Base-by-base conservation (phyloP, 2,888 invertebrate species). In the Lycocerus yunnanus region DNA sequence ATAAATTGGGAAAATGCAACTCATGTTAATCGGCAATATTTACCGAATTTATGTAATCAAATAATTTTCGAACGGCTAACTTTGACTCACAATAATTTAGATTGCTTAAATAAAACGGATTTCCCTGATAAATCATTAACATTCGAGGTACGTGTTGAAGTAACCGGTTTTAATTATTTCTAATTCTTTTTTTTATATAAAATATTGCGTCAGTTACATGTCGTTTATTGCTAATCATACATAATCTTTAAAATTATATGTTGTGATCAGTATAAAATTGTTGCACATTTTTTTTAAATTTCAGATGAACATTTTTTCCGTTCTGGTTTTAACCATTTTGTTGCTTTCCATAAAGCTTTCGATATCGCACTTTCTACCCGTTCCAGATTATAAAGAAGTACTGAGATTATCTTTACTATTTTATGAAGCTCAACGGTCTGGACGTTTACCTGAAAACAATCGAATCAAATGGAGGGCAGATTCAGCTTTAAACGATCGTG, bases 391-490 rank as follows among this genome's bases (percentile, higher is more conserved):
- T 80, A 86, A 86, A 20, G 82, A 87, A 76, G 89, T 88, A 0
- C 76, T 90, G 69, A 85, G 86, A 76, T 83, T 89, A 27, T 90
- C 90, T 10, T 82, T 90, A 65, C 82, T 89, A 68, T 90, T 90
- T 81, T 90, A 89, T 84, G 90, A 90, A 82, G 89, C 90, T 1
- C 90, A 90, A 82, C 84, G 90, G 58, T 89, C 89, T 2, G 90
- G 90, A 13, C 86, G 85, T 71, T 84, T 90, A 13, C 89, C 89
- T 0, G 78, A 83, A 14, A 85, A 87, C 76, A 89, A 89, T 81
- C 83, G 90, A 58, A 87, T 90, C 71, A 80, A 85, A 14, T 90
- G 90, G 90, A 83, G 90, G 72, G 86, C 87, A 1, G 89, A 90
- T 83, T 90, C 90, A 0, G 90, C 89, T 3, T 81, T 90, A 18